Conservation (phyloP, 2,113 vertebrate species). For the Lota lota region DNA sequence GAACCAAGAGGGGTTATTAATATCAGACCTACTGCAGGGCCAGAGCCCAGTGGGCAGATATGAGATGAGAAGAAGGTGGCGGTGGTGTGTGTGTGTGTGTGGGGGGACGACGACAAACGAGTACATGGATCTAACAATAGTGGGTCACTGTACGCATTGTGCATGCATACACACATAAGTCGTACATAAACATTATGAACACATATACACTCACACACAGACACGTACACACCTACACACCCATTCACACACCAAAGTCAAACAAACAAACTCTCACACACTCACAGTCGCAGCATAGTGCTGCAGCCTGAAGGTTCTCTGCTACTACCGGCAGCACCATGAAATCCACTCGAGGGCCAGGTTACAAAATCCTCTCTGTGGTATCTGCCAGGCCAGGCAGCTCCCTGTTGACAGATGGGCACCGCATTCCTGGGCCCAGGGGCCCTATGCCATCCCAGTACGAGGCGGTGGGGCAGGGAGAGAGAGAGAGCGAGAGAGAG, state of each 20-base stretch:
- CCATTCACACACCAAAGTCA: constrained; percentile 3
- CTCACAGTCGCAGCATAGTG: constrained; percentile 35
- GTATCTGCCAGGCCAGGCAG: constrained; percentile 69
- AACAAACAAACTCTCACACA: constrained; percentile 4
- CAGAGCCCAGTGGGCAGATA: constrained; percentile 75
- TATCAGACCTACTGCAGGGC: constrained; percentile 76
- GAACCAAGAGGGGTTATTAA: constrained; percentile 54
- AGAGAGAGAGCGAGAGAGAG: no score
- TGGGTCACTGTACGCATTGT: not conserved
- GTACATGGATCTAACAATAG: not conserved
- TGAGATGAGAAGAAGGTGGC: constrained; percentile 44
- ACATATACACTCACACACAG: not conserved
- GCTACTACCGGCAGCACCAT: constrained; percentile 51
- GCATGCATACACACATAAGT: not conserved
- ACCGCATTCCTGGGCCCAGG: constrained; percentile 71
- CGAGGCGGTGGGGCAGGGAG: constrained; percentile 17
- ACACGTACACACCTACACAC: constrained; percentile 1
- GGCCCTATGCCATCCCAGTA: constrained; percentile 38
- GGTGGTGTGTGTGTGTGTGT: not conserved
- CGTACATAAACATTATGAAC: no score
- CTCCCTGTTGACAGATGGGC: constrained; percentile 73
- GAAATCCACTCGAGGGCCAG: constrained; percentile 62
- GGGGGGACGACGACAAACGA: not conserved
- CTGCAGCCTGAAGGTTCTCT: constrained; percentile 24
- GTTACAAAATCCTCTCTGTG: constrained; percentile 69